A percentile compares a stretch with the other conserved stretches of the same genome.
These are phyloP conservation scores for Orchesella cincta DNA, from an alignment of 1,140 invertebrate genomes.

Conservation along the genomic window DNA sequence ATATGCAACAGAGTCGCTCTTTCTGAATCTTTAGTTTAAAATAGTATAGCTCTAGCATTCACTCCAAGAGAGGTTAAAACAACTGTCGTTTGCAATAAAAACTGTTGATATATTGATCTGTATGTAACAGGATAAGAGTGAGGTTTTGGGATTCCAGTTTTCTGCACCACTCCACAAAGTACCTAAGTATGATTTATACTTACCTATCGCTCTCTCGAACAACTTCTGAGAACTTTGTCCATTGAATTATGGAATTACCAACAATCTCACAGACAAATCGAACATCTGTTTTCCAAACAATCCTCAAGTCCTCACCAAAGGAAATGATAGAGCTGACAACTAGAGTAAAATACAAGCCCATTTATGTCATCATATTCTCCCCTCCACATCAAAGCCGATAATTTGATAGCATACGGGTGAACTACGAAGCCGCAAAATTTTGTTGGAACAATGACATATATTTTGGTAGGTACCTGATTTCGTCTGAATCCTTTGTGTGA, in stretches of 20 bases:
- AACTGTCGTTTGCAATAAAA: too few species aligned
- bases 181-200: too few species aligned
- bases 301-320: constrained; percentile 51
- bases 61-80: too few species aligned
- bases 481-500: constrained; percentile 27
- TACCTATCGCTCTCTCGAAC: constrained; percentile 43
- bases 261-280: constrained; percentile 57
- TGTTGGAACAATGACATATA: neutral
- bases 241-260: constrained; percentile 54
- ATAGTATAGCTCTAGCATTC: too few species aligned
- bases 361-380: constrained; percentile 5
- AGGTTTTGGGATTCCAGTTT: too few species aligned
- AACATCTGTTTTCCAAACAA: constrained; percentile 55
- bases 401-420: neutral
- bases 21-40: too few species aligned
- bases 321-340: constrained; percentile 51
- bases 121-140: too few species aligned
- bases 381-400: neutral
- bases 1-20: neutral
- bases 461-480: constrained; percentile 33
- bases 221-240: constrained; percentile 38
- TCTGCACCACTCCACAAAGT: too few species aligned
- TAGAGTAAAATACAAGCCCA: neutral
- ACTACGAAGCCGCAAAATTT: neutral
- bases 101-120: too few species aligned